These are phyloP conservation scores for Sorex fumeus DNA, from an alignment of 2,113 vertebrate species.

Conservation along the genomic window DNA sequence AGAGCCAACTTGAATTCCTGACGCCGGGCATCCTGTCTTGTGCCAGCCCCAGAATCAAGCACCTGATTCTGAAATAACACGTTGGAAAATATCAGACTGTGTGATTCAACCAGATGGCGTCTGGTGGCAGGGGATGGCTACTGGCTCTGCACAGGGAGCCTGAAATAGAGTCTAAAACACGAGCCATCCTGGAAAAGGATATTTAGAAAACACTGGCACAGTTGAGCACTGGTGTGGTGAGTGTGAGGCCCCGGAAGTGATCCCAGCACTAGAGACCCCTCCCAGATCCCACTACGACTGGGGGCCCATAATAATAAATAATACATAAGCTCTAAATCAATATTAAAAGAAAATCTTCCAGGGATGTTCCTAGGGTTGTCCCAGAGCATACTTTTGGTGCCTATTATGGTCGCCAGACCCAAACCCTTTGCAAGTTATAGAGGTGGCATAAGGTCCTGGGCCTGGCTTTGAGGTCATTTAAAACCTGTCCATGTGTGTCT, in stretches of 20 bases:
- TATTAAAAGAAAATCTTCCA: not conserved
- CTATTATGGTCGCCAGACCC: not conserved
- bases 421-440: not conserved
- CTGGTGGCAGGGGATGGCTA: not conserved
- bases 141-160: not conserved
- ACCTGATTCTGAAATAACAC: constrained; percentile 4
- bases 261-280: too few relatives aligned
- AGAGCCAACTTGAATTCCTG: constrained; percentile 3
- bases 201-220: not conserved
- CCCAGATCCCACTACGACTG: too few relatives aligned
- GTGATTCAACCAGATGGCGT: not conserved
- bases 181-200: not conserved
- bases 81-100: not conserved
- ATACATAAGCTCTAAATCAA: not conserved
- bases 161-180: not conserved
- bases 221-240: too few relatives aligned
- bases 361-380: not conserved
- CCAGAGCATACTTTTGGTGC: not conserved
- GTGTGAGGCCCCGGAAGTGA: too few relatives aligned
- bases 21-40: not conserved
- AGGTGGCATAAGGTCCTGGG: not conserved
- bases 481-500: not conserved
- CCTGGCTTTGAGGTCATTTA: not conserved
- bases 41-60: not conserved
- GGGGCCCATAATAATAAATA: too few relatives aligned